Conservation (phyloP, 2,797 vertebrate species). For the Staurois parvus region DNA sequence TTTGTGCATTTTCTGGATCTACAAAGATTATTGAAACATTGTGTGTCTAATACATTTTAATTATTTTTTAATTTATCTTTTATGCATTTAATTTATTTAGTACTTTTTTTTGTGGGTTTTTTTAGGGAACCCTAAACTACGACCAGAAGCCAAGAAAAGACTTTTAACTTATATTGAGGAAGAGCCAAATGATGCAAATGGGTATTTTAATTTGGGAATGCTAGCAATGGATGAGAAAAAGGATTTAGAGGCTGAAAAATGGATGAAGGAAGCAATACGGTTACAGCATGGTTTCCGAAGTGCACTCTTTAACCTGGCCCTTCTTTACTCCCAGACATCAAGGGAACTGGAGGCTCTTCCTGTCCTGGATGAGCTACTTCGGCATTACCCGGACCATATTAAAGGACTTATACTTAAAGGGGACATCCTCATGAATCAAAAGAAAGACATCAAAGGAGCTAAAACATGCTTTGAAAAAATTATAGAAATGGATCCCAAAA, state of each 20-base stretch:
- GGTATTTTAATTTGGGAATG: conserved; percentile 98
- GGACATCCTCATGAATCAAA: conserved; percentile 98
- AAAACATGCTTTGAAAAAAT: conserved; percentile 93
- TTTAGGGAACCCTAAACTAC: conserved; percentile 87
- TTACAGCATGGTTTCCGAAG: conserved; percentile 93
- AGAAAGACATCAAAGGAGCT: conserved; percentile 91
- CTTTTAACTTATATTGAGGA: conserved; percentile 91
- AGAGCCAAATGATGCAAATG: conserved; percentile 93
- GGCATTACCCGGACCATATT: conserved; percentile 91
- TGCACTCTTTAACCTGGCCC: conserved; percentile 94
- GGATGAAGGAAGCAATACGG: conserved; percentile 94
- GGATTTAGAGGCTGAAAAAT: conserved; percentile 87
- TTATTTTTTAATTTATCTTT: conserved; percentile 6
- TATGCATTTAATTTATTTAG: not conserved
- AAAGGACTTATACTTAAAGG: conserved; percentile 98
- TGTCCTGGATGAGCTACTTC: conserved; percentile 88
- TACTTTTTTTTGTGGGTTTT: not conserved
- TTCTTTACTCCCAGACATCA: conserved; percentile 92
- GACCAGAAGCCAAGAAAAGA: conserved; percentile 94
- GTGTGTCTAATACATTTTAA: too few relatives aligned
- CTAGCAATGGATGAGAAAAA: conserved; percentile 96
- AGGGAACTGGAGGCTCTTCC: conserved; percentile 91
- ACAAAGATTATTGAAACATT: too few relatives aligned
- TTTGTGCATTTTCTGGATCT: too few relatives aligned
- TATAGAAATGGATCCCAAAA: conserved; percentile 88